phyloP scores from a whole-genome alignment of 2,888 invertebrate genomes.

The Nipponacmea schrenckii region DNA sequence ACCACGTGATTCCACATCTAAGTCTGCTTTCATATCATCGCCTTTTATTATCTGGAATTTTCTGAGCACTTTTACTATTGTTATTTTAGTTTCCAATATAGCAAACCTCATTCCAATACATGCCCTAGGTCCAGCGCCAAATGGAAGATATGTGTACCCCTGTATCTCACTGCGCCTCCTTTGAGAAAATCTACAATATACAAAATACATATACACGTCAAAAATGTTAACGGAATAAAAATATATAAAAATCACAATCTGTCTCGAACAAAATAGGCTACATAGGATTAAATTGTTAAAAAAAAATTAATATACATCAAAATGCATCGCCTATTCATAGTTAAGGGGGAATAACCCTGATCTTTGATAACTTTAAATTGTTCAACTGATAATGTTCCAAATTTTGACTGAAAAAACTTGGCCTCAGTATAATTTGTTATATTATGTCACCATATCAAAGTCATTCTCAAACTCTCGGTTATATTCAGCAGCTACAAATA shows the following conservation, averaged over 20 bases:
- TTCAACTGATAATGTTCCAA: too few relatives aligned
- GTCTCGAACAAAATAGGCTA: too few relatives aligned
- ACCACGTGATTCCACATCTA: slow-evolving; percentile 48
- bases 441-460: not conserved
- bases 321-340: too few relatives aligned
- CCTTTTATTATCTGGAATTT: slow-evolving; percentile 39
- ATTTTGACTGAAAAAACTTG: too few relatives aligned
- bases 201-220: too few relatives aligned
- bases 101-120: slow-evolving; percentile 63
- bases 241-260: too few relatives aligned
- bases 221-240: too few relatives aligned
- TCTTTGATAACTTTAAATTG: too few relatives aligned
- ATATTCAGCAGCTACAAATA: not conserved
- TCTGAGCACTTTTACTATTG: slow-evolving; percentile 51
- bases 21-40: slow-evolving; percentile 40
- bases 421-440: too few relatives aligned
- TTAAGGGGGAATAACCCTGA: too few relatives aligned
- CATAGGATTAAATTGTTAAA: too few relatives aligned
- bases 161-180: slow-evolving; percentile 38
- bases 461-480: not conserved
- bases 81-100: slow-evolving; percentile 57
- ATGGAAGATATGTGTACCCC: slow-evolving; percentile 55
- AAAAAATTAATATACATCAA: too few relatives aligned
- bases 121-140: slow-evolving; percentile 61
- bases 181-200: slow-evolving; percentile 40